Base-by-base conservation (phyloP, 2,888 invertebrate species). In the Zaprionus obscuricornis region DNA sequence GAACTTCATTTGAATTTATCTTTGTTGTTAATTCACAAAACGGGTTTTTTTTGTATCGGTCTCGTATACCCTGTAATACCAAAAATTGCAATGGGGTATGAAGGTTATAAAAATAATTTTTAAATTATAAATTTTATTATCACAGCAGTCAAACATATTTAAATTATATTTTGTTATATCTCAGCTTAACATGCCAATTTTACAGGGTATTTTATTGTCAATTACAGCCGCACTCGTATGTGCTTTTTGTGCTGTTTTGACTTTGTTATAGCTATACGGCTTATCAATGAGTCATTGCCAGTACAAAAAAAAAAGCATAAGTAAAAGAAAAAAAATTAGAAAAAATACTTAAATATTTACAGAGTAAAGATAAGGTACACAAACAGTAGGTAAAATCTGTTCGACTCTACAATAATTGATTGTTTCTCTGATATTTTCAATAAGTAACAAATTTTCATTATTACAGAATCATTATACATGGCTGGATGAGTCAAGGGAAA, bases 401-500 rank as follows among this genome's bases (percentile, higher is more conserved):
- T 26, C 8, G 14, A 26, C 8, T 26, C 3, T 13, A 26, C 8
- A 3, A 24, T n/a, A 2, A 14, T 11, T 14, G 14, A 10, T 45
- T 13, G 6, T 10, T 16, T 6, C 14, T 10, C 13, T 39, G 1
- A 50, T 22, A 40, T 27, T 33, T 47, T 5, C n/a, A n/a, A n/a
- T n/a, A n/a, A n/a, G n/a, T n/a, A n/a, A n/a, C n/a, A 11, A 22
- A 20, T 40, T 40, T 14, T 1, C 1, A 22, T 55, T 64, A 8
- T 75, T 73, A 13, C 82, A 89, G 89, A 85, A 87, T 89, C 39
- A 85, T 89, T 52, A 88, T 89, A 51, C 90, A 90, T 22, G 90
- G 90, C 20, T 90, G 89, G 89, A 89, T 88, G 87, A 89, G 89
- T 82, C 88, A 88, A 62, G 86, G 87, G n/a, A 88, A 85, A 33